Evolutionary conservation across 2,888 invertebrate species (phyloP).

Genomic region (Pomacea canaliculata): DNA sequence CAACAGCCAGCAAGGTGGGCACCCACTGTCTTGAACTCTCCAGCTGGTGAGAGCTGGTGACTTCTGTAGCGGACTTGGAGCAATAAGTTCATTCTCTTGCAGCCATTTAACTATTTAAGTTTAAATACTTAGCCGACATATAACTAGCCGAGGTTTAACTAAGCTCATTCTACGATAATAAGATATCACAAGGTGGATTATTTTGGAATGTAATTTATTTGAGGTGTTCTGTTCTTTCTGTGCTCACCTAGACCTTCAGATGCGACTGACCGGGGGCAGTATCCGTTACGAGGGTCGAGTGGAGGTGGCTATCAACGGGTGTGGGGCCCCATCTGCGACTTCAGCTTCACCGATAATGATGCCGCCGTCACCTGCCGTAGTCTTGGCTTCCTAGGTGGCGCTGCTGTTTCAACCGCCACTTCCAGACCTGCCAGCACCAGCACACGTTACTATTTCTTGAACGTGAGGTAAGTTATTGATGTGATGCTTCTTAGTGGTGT

Average conservation of each 20-base stretch:
- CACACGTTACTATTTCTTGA: neutral
- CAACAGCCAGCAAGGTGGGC: conserved; percentile 12
- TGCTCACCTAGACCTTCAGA: conserved; percentile 7
- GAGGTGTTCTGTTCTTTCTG: neutral
- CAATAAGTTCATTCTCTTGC: too few species aligned
- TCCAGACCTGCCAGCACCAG: neutral
- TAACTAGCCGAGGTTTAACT: too few species aligned
- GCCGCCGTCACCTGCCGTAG: conserved; percentile 52
- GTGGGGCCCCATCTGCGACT: conserved; percentile 53
- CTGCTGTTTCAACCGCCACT: neutral
- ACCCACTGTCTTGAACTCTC: too few species aligned
- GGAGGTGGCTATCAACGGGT: conserved; percentile 22
- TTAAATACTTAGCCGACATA: too few species aligned
- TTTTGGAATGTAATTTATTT: too few species aligned
- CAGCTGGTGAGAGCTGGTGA: too few species aligned
- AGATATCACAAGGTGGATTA: too few species aligned
- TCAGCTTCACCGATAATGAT: conserved; percentile 48
- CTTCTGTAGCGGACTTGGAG: too few species aligned
- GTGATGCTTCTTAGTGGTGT: neutral
- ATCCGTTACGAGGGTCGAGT: conserved; percentile 35
- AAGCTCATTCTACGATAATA: too few species aligned
- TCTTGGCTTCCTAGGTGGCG: conserved; percentile 51
- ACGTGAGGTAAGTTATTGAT: neutral
- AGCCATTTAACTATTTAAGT: too few species aligned
- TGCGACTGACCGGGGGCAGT: conserved; percentile 45